Conservation (phyloP, 1,140 invertebrate genomes). For the Chlorops oryzae region DNA sequence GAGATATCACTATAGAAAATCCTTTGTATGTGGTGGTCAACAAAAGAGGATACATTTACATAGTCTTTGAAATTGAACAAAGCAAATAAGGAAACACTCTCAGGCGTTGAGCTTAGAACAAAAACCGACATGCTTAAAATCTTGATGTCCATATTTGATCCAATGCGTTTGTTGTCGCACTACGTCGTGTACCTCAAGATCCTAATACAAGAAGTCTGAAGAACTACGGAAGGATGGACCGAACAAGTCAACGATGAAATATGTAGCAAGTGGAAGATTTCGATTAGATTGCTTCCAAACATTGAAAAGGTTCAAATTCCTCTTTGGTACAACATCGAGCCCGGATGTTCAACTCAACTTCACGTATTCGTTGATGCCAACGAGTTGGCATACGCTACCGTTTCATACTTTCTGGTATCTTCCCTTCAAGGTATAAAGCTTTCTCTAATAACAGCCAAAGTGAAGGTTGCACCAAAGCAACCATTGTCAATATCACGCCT, state of each 20-base stretch:
- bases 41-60: too few relatives aligned
- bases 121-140: not conserved
- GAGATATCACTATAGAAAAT: not conserved
- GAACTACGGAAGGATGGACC: slow-evolving; percentile 16
- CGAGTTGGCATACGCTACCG: slow-evolving; percentile 2
- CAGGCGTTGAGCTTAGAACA: too few relatives aligned
- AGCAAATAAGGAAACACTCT: slow-evolving; percentile 17
- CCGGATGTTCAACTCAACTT: not conserved
- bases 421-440: not conserved
- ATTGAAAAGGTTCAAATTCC: not conserved
- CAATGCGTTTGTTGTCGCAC: slow-evolving; percentile 15
- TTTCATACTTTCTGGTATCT: slow-evolving; percentile 3
- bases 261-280: slow-evolving; percentile 1
- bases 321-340: not conserved
- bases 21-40: not conserved
- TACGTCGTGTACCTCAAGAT: slow-evolving; percentile 15
- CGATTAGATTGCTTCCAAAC: slow-evolving; percentile 1
- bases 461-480: slow-evolving; percentile 38
- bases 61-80: not conserved
- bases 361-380: slow-evolving; percentile 9
- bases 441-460: slow-evolving; percentile 20
- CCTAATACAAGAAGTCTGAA: slow-evolving; percentile 21
- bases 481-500: slow-evolving; percentile 38
- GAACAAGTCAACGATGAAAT: slow-evolving; percentile 2
- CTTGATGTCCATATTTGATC: slow-evolving; percentile 25